Conservation (phyloP, 2,113 vertebrate genomes). For the Platycercus adscitus region DNA sequence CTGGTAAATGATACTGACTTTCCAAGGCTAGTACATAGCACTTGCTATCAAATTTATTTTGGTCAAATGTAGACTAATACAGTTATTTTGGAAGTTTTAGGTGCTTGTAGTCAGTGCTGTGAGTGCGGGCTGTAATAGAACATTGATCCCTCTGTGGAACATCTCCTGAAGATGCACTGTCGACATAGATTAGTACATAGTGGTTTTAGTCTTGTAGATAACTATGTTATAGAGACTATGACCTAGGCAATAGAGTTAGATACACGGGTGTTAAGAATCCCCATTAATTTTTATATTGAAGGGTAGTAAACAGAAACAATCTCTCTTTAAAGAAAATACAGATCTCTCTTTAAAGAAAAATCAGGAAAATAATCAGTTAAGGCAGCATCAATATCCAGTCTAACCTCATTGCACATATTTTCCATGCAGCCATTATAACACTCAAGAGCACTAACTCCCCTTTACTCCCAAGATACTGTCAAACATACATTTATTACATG, state of each 20-base stretch:
- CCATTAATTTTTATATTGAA: not conserved
- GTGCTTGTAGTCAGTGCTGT: not conserved
- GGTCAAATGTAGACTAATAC: not conserved
- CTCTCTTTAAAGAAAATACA: not conserved
- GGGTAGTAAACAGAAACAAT: not conserved
- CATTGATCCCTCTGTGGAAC: not conserved
- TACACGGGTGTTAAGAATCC: not conserved
- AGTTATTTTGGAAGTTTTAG: not conserved
- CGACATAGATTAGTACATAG: accelerated
- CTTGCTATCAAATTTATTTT: not conserved
- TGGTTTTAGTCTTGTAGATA: not conserved
- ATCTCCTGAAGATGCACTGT: not conserved
- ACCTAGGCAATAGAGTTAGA: not conserved
- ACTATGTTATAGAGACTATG: not conserved
- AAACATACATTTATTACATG: not conserved
- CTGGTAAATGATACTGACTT: not conserved
- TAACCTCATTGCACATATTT: not conserved
- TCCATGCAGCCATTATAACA: not conserved
- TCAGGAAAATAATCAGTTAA: not conserved
- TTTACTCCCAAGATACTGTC: conserved; percentile 8
- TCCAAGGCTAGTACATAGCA: not conserved
- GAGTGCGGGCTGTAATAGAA: not conserved
- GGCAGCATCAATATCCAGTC: not conserved
- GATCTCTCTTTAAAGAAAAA: not conserved
- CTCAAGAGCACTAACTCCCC: not conserved